Conservation (phyloP, 1,140 invertebrate species). For the Mactra quadrangularis region DNA sequence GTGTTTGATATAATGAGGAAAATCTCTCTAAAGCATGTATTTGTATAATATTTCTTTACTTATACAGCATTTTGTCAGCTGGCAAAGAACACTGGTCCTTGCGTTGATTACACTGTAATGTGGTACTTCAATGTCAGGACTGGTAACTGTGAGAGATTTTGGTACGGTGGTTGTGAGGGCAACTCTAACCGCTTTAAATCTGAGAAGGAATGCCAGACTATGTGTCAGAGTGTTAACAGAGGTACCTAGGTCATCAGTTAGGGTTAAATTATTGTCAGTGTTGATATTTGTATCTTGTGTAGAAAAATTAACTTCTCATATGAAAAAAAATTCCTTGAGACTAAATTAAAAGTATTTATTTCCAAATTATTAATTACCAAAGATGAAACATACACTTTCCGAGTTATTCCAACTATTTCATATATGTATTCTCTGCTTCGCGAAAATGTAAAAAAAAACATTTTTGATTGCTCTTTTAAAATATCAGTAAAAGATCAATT, state of each 20-base stretch:
- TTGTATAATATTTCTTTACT: slow-evolving; percentile 35
- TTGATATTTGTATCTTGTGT: not conserved
- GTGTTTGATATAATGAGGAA: too few species aligned
- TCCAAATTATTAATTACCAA: too few species aligned
- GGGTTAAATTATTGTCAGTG: not conserved
- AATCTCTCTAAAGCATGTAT: too few species aligned
- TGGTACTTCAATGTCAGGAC: slow-evolving; percentile 64
- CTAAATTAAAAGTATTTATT: too few species aligned
- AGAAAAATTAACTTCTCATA: too few species aligned
- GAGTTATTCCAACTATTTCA: too few species aligned
- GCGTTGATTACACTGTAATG: slow-evolving; percentile 72
- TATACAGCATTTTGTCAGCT: slow-evolving; percentile 46
- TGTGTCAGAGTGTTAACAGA: slow-evolving; percentile 46
- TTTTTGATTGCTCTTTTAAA: too few species aligned
- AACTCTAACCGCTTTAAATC: slow-evolving; percentile 72
- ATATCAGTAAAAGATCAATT: too few species aligned
- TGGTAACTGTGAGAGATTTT: slow-evolving; percentile 63
- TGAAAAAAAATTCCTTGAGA: too few species aligned
- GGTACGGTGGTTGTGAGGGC: slow-evolving; percentile 71
- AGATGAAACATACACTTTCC: too few species aligned
- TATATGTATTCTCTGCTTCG: too few species aligned
- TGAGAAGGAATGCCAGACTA: slow-evolving; percentile 82
- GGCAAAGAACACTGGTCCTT: slow-evolving; percentile 57
- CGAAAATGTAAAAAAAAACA: too few species aligned
- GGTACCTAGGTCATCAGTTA: slow-evolving; percentile 37